Conservation (phyloP, 2,113 vertebrate genomes). For the Bufo gargarizans region DNA sequence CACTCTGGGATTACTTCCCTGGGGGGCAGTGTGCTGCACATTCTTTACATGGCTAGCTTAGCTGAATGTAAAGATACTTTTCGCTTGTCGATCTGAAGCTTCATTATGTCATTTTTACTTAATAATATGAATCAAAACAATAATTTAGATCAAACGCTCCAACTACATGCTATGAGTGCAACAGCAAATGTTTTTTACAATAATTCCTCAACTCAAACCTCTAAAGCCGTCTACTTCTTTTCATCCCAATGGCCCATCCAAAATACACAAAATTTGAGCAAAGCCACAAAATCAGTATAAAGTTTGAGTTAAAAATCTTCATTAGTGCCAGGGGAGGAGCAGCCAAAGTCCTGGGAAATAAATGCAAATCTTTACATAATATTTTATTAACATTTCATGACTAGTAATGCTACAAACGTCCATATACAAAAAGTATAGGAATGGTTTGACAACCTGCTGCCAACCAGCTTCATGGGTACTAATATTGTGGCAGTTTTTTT, state of each 20-base stretch:
- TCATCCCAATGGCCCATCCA: slow-evolving; percentile 4
- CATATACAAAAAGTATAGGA: background rate
- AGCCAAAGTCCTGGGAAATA: background rate
- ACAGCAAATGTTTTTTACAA: background rate
- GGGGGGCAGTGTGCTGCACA: no score
- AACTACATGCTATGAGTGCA: background rate
- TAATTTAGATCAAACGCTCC: background rate
- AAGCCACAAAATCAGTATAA: slow-evolving; percentile 21
- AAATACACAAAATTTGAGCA: slow-evolving; percentile 14
- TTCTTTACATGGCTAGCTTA: no score
- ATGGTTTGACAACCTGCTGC: background rate
- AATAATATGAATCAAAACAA: background rate
- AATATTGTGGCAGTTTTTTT: no score
- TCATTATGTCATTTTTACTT: background rate
- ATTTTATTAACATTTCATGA: background rate
- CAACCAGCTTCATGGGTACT: no score
- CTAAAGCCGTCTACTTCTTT: slow-evolving; percentile 5
- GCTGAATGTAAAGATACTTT: no score
- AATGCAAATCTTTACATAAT: background rate
- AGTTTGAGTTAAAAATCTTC: background rate
- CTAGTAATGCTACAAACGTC: background rate
- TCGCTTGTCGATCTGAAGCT: no score
- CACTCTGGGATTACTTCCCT: no score
- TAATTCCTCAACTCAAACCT: background rate
- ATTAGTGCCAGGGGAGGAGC: background rate